Evolutionary conservation across 2,888 invertebrate genomes (phyloP).

Genomic region (Ommatoiulus sabulosus): DNA sequence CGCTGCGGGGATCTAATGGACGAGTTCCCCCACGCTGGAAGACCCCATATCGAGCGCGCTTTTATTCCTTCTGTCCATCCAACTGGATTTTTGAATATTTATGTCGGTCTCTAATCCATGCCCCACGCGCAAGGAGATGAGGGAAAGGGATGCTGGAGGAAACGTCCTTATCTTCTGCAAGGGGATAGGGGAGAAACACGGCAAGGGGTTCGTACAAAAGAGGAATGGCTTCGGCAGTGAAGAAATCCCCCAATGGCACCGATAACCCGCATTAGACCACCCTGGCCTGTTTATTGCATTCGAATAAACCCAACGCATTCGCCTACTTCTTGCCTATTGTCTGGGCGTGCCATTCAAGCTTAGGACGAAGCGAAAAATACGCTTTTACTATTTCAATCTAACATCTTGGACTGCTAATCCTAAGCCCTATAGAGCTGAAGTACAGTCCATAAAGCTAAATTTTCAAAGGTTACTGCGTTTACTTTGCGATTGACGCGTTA

Average conservation of each 20-base stretch:
- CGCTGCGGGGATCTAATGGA: constrained; percentile 28
- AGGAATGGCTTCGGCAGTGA: background rate
- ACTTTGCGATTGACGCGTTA: no score
- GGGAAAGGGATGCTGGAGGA: constrained; percentile 31
- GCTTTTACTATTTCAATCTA: no score
- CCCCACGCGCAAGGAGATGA: constrained; percentile 6
- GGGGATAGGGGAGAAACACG: background rate
- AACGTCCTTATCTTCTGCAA: constrained; percentile 9
- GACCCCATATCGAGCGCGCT: background rate
- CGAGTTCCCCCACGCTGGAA: background rate
- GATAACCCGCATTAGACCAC: constrained; percentile 36
- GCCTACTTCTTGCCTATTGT: background rate
- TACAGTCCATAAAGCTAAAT: no score
- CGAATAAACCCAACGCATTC: background rate
- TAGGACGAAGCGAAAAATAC: background rate
- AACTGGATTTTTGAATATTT: constrained; percentile 43
- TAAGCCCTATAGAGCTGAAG: no score
- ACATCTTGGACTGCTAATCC: no score
- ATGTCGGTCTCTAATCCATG: constrained; percentile 18
- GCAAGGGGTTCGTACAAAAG: background rate
- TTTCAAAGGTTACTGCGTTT: no score
- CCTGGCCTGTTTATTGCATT: constrained; percentile 11
- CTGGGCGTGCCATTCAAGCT: background rate
- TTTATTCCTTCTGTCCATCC: constrained; percentile 31
- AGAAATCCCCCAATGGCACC: constrained; percentile 1